Evolutionary conservation across 2,888 invertebrate species (phyloP).

Genomic region (Bursaphelenchus okinawaensis): DNA sequence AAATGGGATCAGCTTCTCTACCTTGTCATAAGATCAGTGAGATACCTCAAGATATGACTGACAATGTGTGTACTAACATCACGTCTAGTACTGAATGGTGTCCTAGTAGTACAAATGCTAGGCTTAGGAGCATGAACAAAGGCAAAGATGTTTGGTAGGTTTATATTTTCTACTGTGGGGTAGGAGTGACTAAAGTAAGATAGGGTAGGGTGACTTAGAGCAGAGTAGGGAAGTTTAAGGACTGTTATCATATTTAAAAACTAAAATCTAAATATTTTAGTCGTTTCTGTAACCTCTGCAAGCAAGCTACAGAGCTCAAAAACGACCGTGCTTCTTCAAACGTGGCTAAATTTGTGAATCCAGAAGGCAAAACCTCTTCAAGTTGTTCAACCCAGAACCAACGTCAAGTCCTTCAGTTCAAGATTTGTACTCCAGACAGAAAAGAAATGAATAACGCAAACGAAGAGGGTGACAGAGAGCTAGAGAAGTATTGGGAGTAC

Average conservation of each 20-base stretch:
- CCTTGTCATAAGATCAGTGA: constrained; percentile 32
- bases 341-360: constrained; percentile 20
- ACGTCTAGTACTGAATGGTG: constrained; percentile 37
- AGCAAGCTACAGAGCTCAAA: constrained; percentile 26
- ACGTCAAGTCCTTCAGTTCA: constrained; percentile 23
- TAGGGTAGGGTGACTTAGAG: neutral
- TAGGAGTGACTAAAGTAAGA: neutral
- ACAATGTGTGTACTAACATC: constrained; percentile 44
- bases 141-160: constrained; percentile 41
- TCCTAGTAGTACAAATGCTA: constrained; percentile 38
- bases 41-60: constrained; percentile 22
- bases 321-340: constrained; percentile 13
- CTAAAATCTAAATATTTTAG: constrained; percentile 24
- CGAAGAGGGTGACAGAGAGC: constrained; percentile 34
- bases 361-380: constrained; percentile 10
- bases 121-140: constrained; percentile 37
- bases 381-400: constrained; percentile 20
- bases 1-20: constrained; percentile 39
- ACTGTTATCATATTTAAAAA: too few relatives aligned
- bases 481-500: constrained; percentile 48
- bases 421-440: constrained; percentile 46
- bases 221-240: neutral
- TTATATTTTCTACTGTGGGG: neutral
- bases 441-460: constrained; percentile 25
- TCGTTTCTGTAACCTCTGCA: constrained; percentile 45